Evolutionary conservation across 92 coral and sea anemone genomes (phyloP), one percentile per base, ranked within the genome.

Genomic region (Anthopleura xanthogrammica): DNA sequence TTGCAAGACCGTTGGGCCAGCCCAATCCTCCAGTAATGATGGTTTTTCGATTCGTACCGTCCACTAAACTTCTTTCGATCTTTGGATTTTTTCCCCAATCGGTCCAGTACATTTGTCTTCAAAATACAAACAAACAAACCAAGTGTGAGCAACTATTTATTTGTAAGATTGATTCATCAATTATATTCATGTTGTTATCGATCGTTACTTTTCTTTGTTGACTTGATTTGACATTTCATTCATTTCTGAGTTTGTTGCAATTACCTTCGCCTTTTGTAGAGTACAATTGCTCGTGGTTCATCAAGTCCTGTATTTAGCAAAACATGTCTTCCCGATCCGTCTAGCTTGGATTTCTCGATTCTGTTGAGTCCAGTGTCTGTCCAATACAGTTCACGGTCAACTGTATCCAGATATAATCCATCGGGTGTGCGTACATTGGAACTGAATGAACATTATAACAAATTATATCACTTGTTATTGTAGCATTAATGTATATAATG

Each of bases 1-100:
- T 77, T 7, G 90, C 88, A 50, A 97, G 76, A 74, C 99, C 96
- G 85, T 97, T 97, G 12, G 99, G 99, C 99, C 99, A 97, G 22
- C 83, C 85, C 2, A 97, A 78, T 1, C 85, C 88, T 41, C 92
- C 86, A 22, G 36, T 77, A 57, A 97, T 79, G 66, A 97, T 75
- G 39, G 89, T 75, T 73, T 64, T 46, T 68, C 88, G 64, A 60
- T 83, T 75, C 9, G 70, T 78, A 24, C 97, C 98, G 72, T 92
- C 90, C 36, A 90, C 60, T 40, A 78, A 65, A n/a, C 90, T 89
- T 82, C 92, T 78, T 84, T 90, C 95, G n/a, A 97, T 97, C 90
- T 88, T 91, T 5, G 98, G 93, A 16, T 66, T 60, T 9, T 76
- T 52, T 55, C 99, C 99, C 99, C 99, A 97, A 85, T 87, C 93